Evolutionary conservation across 2,113 vertebrate species (phyloP).

Genomic region (Galeopterus variegatus): DNA sequence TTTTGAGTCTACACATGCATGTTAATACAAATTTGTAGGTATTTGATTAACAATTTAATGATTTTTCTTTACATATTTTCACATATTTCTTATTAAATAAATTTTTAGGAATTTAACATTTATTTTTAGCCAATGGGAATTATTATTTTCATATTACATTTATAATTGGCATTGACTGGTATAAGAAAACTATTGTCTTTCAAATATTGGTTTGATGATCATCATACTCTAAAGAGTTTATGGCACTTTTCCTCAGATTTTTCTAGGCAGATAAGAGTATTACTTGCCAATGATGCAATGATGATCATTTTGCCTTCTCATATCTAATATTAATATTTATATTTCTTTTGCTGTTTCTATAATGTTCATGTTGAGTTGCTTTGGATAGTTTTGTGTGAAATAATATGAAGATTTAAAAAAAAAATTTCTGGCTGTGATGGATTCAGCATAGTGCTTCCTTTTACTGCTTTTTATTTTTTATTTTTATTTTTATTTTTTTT

Average conservation of each 20-base stretch:
- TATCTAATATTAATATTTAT: not conserved
- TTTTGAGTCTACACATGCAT: not conserved
- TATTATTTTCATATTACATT: not conserved
- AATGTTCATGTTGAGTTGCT: not conserved
- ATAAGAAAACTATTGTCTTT: constrained; percentile 16
- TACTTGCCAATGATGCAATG: not conserved
- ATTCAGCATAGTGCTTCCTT: not conserved
- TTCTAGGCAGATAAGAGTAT: not conserved
- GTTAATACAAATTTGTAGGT: constrained; percentile 22
- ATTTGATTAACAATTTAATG: not conserved
- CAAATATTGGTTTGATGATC: not conserved
- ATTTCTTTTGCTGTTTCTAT: not conserved
- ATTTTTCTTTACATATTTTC: not conserved
- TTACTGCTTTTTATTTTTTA: not conserved
- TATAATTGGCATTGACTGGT: not conserved
- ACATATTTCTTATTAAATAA: not conserved
- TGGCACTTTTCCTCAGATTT: not conserved
- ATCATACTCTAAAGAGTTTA: not conserved
- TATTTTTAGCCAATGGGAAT: not conserved
- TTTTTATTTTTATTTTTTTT: too few species aligned
- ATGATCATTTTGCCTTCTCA: not conserved
- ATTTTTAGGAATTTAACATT: not conserved
- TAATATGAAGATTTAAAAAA: not conserved
- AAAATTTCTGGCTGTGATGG: not conserved
- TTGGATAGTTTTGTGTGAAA: not conserved